phyloP scores from a whole-genome alignment of 2,113 vertebrate species.

The Cynocephalus volans region DNA sequence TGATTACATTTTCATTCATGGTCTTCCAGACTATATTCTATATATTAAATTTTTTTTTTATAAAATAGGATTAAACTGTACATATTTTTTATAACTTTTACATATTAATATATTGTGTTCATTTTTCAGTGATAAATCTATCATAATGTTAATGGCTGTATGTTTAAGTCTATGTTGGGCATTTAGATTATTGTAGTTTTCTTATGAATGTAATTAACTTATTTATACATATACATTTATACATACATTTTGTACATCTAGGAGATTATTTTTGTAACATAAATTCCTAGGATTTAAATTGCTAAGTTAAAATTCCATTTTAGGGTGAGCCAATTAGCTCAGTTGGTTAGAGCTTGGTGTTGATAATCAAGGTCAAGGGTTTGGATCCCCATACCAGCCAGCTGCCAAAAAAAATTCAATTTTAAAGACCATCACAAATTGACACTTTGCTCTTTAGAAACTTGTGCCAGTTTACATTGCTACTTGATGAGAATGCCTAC shows the following conservation, averaged over 20 bases:
- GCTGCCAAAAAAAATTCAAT: background rate
- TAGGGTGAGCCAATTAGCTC: too few species aligned
- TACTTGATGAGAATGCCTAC: background rate
- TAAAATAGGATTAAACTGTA: background rate
- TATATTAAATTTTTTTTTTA: background rate
- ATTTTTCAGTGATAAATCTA: background rate
- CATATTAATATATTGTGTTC: background rate
- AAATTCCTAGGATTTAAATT: conserved; percentile 50
- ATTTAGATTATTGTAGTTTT: conserved; percentile 36
- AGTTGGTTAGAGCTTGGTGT: too few species aligned
- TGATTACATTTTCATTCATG: conserved; percentile 4
- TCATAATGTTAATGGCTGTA: background rate
- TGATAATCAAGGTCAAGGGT: too few species aligned
- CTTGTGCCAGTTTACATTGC: background rate
- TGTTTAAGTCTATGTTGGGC: background rate
- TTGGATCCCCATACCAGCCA: too few species aligned
- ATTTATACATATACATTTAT: background rate
- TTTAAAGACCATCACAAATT: background rate
- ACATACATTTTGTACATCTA: background rate
- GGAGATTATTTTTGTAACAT: conserved; percentile 25
- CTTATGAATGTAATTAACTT: background rate
- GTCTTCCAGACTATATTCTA: background rate
- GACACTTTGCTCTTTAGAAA: background rate
- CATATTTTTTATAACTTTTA: background rate
- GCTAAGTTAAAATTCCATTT: conserved; percentile 32